phyloP scores from a whole-genome alignment of 2,888 invertebrate genomes.

The Callyntrura guangdongensis region DNA sequence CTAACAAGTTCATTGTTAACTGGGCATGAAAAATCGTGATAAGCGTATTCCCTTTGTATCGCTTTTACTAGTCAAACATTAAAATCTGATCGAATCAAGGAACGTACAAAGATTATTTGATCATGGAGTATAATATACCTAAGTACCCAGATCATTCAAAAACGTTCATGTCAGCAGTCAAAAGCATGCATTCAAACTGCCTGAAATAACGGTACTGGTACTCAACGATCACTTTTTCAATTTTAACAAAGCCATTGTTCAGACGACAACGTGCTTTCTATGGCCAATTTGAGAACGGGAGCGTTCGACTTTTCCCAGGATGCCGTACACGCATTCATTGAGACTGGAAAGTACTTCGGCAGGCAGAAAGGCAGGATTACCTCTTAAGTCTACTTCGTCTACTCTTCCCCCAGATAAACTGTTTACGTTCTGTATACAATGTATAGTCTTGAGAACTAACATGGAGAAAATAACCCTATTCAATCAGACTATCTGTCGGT shows the following conservation, averaged over 20 bases:
- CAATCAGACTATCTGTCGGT: slow-evolving; percentile 1
- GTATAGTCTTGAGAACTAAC: slow-evolving; percentile 8
- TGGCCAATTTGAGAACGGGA: slow-evolving; percentile 39
- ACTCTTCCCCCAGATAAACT: background rate
- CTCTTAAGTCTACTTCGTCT: background rate
- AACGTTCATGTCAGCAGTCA: slow-evolving; percentile 24
- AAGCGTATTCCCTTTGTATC: background rate
- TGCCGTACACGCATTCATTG: background rate
- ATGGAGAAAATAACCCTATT: background rate
- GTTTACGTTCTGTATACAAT: slow-evolving; percentile 15
- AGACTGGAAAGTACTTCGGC: slow-evolving; percentile 1
- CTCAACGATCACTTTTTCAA: slow-evolving; percentile 28
- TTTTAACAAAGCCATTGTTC: slow-evolving; percentile 54
- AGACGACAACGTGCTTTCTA: slow-evolving; percentile 49
- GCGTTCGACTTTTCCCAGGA: slow-evolving; percentile 47
- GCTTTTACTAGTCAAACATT: slow-evolving; percentile 26
- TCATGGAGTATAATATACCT: background rate
- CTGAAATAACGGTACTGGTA: background rate
- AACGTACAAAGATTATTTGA: background rate
- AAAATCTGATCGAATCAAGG: slow-evolving; percentile 3
- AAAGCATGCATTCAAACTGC: slow-evolving; percentile 14
- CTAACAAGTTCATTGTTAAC: too few relatives aligned
- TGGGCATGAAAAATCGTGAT: background rate
- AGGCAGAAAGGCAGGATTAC: slow-evolving; percentile 12
- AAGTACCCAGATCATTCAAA: background rate